phyloP scores from a whole-genome alignment of 2,797 vertebrate genomes.

The Odontamblyopus lacepedii region DNA sequence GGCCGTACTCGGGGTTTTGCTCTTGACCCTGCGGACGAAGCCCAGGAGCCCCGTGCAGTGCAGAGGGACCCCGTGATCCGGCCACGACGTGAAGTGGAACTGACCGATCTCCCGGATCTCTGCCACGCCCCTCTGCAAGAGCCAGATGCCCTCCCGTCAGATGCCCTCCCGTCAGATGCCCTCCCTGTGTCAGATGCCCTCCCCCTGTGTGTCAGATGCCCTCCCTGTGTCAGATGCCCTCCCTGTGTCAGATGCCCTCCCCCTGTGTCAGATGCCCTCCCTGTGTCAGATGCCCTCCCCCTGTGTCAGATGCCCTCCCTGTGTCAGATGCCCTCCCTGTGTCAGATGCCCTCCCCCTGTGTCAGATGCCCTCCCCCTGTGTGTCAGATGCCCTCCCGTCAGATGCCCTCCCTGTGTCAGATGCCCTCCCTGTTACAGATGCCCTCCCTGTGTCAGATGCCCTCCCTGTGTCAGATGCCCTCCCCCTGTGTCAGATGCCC shows the following conservation, averaged over 20 bases:
- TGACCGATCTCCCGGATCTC: conserved; percentile 86
- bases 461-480: conserved; percentile 13
- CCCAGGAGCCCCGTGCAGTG: conserved; percentile 95
- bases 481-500: not conserved
- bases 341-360: no score
- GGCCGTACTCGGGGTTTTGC: conserved; percentile 89
- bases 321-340: no score
- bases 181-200: no score
- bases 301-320: no score
- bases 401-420: no score
- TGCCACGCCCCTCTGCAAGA: not conserved
- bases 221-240: no score
- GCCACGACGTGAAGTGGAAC: conserved; percentile 99
- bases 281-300: conserved; percentile 9
- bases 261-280: not conserved
- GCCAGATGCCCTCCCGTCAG: not conserved
- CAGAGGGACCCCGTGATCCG: conserved; percentile 96
- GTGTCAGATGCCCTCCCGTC: no score
- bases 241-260: no score
- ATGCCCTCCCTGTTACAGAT: no score
- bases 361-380: not conserved
- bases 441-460: no score
- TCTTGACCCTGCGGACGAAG: conserved; percentile 93
- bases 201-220: no score
- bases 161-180: not conserved